These are phyloP conservation scores for Clavelina lepadiformis DNA, from an alignment of 23 tunicate genomes.

Conservation along the genomic window DNA sequence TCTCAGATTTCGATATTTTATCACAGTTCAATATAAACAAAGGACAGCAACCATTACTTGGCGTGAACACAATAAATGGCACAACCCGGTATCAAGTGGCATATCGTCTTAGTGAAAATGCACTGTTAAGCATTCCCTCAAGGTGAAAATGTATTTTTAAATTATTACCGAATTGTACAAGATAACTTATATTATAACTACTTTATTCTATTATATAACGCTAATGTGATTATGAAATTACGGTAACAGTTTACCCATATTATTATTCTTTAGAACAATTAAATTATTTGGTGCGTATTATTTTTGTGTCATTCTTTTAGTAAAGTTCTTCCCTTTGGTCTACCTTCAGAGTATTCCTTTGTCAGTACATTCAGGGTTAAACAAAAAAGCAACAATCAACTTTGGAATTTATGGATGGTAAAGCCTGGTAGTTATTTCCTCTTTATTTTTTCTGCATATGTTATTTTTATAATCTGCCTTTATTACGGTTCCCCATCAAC, in stretches of 20 bases:
- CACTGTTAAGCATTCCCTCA: conserved; percentile 6
- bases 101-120: conserved; percentile 11
- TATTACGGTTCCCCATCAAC: too few species aligned
- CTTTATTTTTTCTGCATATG: too few species aligned
- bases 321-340: conserved; percentile 31
- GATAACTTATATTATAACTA: neutral
- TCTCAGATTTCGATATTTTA: conserved; percentile 41
- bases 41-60: conserved; percentile 4
- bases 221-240: neutral
- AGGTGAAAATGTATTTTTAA: conserved; percentile 9
- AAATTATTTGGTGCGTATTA: neutral
- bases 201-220: neutral
- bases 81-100: conserved; percentile 44
- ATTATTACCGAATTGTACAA: neutral
- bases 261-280: neutral
- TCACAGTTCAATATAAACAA: conserved; percentile 31
- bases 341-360: conserved; percentile 46
- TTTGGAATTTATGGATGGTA: conserved; percentile 63
- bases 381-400: conserved; percentile 8
- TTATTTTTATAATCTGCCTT: too few species aligned
- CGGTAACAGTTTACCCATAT: neutral
- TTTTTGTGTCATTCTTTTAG: conserved; percentile 12
- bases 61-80: conserved; percentile 35
- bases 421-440: too few species aligned
- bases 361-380: conserved; percentile 50